Evolutionary conservation across 2,888 invertebrate species (phyloP), one percentile per base, ranked within the genome.

Genomic region (Baronia brevicornis): DNA sequence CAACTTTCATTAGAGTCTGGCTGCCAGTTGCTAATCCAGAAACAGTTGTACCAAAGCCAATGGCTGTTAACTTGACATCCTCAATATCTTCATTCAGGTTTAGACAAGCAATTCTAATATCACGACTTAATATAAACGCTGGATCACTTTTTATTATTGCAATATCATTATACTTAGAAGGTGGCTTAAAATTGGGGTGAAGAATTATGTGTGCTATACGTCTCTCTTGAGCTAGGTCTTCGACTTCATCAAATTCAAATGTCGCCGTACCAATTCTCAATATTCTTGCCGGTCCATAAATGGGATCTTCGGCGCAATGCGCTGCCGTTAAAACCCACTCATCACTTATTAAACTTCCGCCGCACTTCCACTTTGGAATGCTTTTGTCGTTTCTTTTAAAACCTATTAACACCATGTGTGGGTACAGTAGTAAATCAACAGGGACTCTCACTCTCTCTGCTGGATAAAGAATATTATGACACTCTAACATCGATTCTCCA

Each of bases 81-180:
- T 44, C 44, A 0, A 70, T 49, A 5, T 59, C 36, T 5, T 62
- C 43, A 2, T 62, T 52, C 2, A 62, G 40, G 30, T 84, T 84
- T 3, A 91, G 62, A 51, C 91, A 91, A 0, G 89, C 88, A 1
- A 90, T 90, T 38, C 88, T 68, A 9, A 90, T 85, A 36, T 85
- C 82, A 14, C 85, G 66, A 22, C 65, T 85, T 3, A 89, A 66
- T 1, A 63, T 48, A 5, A 88, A 87, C 0, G 72, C 60, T 7
- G 60, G 48, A 4, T 78, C 67, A 18, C 90, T 65, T 53, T 74
- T 84, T 43, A 91, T 72, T 5, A 92, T 54, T 0, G 89, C 91
- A 31, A 92, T 88, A 45, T 92, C 92, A 49, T 92, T 84, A 28
- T 80, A 85, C 46, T 85, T 85, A 0, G 86, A 79, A 1, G 88